A percentile compares a stretch with the other conserved stretches of the same genome.
Evolutionary conservation across 2,797 vertebrate genomes (phyloP).

Genomic region (Emydoidea blandingii): DNA sequence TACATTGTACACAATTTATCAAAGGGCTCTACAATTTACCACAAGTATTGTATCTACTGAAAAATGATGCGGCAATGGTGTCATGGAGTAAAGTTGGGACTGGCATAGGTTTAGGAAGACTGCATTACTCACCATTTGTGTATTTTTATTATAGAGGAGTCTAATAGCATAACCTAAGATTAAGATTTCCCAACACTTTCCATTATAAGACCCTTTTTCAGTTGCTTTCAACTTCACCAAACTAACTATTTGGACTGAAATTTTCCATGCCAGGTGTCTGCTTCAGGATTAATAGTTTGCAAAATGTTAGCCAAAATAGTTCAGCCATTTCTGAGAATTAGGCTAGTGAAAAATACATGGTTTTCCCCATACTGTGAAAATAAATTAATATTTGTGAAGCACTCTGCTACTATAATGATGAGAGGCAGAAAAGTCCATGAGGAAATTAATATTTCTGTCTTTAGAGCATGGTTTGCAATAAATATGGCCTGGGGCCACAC

Average conservation of each 20-base stretch:
- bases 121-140: background rate
- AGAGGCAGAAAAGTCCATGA: background rate
- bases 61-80: background rate
- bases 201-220: background rate
- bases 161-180: background rate
- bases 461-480: background rate
- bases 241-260: background rate
- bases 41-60: background rate
- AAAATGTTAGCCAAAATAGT: background rate
- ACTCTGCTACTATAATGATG: background rate
- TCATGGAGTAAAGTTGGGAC: background rate
- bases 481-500: constrained; percentile 10
- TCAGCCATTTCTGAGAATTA: background rate
- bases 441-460: constrained; percentile 26
- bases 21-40: background rate
- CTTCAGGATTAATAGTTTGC: background rate
- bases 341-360: background rate
- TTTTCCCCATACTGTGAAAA: background rate
- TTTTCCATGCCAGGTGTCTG: background rate
- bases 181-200: background rate
- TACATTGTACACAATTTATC: background rate
- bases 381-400: background rate
- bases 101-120: background rate
- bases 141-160: background rate
- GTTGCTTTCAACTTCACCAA: background rate